phyloP scores from a whole-genome alignment of 2,113 vertebrate species.

The Pelvicachromis taeniatus region DNA sequence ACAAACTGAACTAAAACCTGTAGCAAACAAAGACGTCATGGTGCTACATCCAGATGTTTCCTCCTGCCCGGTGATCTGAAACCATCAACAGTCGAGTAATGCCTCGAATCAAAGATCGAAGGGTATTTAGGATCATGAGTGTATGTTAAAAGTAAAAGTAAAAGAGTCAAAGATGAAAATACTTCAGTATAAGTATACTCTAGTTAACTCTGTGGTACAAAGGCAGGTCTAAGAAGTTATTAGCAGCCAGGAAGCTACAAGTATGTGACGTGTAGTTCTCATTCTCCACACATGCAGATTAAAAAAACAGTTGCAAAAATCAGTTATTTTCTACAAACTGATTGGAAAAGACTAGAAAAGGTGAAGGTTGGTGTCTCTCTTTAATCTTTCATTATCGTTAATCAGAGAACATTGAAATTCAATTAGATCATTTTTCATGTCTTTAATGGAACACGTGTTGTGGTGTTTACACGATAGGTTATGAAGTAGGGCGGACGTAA shows the following conservation, averaged over 20 bases:
- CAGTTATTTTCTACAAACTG: too few species aligned
- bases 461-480: background rate
- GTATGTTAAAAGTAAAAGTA: background rate
- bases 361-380: too few species aligned
- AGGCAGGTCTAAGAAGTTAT: background rate
- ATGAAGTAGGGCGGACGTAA: fast-evolving
- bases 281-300: too few species aligned
- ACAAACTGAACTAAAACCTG: background rate
- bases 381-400: too few species aligned
- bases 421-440: background rate
- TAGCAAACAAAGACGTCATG: background rate
- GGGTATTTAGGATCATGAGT: background rate
- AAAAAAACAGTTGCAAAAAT: too few species aligned
- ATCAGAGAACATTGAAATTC: background rate
- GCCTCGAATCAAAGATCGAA: background rate
- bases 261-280: background rate
- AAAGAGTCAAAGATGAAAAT: background rate
- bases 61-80: background rate
- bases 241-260: background rate
- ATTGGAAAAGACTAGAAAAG: too few species aligned
- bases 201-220: background rate
- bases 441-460: background rate
- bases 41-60: background rate
- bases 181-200: background rate
- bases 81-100: background rate